Percentiles rank a stretch among this genome's conserved stretches.
Conservation (phyloP, 2,113 vertebrate species). For the Scophthalmus maximus region DNA sequence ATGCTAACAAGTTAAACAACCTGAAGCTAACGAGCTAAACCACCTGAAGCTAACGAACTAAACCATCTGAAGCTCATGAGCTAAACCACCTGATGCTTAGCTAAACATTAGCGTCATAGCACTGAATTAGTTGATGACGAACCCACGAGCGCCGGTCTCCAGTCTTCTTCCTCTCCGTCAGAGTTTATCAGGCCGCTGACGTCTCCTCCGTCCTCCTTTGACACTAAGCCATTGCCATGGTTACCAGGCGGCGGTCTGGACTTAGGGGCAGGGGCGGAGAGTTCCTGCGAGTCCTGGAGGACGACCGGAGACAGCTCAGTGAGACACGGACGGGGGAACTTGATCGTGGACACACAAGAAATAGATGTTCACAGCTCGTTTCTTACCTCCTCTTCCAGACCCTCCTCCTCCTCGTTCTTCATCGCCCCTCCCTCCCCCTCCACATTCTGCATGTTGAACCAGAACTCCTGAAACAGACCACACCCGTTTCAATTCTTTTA, state of each 20-base stretch:
- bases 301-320: no score
- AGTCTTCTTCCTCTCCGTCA: slow-evolving; percentile 68
- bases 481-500: not conserved
- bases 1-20: no score
- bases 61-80: no score
- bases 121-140: no score
- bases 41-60: no score
- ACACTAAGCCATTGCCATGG: not conserved
- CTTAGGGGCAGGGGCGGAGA: not conserved
- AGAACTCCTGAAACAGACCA: slow-evolving; percentile 48
- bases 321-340: no score
- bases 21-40: no score
- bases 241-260: not conserved
- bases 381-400: slow-evolving; percentile 5
- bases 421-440: not conserved
- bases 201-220: not conserved
- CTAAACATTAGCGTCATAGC: no score
- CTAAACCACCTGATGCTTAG: no score
- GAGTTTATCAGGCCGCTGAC: slow-evolving; percentile 67
- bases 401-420: not conserved
- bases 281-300: slow-evolving; percentile 10
- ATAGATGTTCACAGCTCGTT: no score
- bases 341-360: no score
- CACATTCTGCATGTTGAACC: slow-evolving; percentile 31
- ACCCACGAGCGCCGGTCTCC: slow-evolving; percentile 22